Conservation (phyloP, 2,888 invertebrate genomes). For the Tyria jacobaeae region DNA sequence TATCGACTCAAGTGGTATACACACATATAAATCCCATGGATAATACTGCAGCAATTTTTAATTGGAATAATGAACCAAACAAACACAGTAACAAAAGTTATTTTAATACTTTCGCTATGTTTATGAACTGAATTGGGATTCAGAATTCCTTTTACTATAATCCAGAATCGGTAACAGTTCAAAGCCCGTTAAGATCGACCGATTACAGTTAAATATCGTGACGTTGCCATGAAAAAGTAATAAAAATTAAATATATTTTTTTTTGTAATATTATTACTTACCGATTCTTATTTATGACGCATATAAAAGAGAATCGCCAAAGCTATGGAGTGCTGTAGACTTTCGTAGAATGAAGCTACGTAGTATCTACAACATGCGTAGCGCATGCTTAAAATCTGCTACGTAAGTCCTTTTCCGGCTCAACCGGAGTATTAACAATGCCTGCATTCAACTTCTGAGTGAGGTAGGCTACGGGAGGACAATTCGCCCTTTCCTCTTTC, state of each 20-base stretch:
- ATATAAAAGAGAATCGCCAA: neutral
- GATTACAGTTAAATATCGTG: conserved; percentile 65
- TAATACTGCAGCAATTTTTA: neutral
- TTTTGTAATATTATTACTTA: neutral
- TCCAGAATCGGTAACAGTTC: conserved; percentile 62
- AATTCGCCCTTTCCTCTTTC: too few relatives aligned
- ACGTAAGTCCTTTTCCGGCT: too few relatives aligned
- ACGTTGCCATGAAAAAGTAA: conserved; percentile 31
- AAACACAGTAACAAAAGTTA: conserved; percentile 33
- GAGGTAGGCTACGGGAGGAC: too few relatives aligned
- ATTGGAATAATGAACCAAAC: conserved; percentile 25
- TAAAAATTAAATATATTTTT: conserved; percentile 29
- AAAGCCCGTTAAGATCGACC: conserved; percentile 73
- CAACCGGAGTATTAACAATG: too few relatives aligned
- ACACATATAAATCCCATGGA: neutral
- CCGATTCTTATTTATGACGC: conserved; percentile 16
- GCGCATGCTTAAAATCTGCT: neutral
- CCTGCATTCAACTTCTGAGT: too few relatives aligned
- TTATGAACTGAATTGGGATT: conserved; percentile 55
- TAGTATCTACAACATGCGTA: neutral
- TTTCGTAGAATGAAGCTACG: neutral
- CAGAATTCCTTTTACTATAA: conserved; percentile 51
- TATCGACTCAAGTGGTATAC: too few relatives aligned
- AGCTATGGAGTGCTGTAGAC: neutral
- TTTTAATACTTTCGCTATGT: conserved; percentile 43